A percentile compares a stretch with the other conserved stretches of the same genome.
Evolutionary conservation across 2,888 invertebrate genomes (phyloP).

Genomic region (Drosophila subquinaria): DNA sequence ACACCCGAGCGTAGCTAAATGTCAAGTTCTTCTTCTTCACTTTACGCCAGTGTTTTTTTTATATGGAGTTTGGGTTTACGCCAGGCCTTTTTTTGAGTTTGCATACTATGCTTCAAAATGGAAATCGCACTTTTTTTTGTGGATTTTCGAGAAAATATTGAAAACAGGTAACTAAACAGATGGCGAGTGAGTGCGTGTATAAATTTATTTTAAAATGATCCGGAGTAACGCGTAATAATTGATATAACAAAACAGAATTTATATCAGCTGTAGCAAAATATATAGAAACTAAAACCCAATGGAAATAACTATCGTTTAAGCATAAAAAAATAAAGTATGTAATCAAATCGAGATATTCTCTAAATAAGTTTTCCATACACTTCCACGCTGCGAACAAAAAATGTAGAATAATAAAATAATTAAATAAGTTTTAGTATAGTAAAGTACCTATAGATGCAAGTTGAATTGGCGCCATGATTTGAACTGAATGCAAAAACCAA

Average conservation of each 20-base stretch:
- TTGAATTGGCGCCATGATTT: conserved; percentile 76
- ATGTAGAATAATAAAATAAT: not conserved
- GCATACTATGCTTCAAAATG: no score
- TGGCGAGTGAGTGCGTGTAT: no score
- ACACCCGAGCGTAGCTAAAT: no score
- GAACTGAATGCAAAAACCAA: conserved; percentile 63
- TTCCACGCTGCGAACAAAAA: conserved; percentile 40
- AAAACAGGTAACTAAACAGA: no score
- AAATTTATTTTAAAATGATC: no score
- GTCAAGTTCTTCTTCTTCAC: no score
- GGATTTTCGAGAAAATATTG: no score
- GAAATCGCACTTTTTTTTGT: no score
- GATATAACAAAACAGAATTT: not conserved
- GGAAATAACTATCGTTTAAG: not conserved
- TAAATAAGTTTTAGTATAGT: no score
- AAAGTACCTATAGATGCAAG: conserved; percentile 79
- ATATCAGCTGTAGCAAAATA: not conserved
- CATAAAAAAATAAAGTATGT: not conserved
- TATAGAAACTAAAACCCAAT: not conserved
- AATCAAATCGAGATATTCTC: not conserved
- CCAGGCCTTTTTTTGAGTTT: no score
- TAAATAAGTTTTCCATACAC: conserved; percentile 39
- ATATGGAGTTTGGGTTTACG: no score
- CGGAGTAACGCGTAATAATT: not conserved
- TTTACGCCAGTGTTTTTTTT: no score